Evolutionary conservation across 2,113 vertebrate species (phyloP).

Genomic region (Empidonax traillii): DNA sequence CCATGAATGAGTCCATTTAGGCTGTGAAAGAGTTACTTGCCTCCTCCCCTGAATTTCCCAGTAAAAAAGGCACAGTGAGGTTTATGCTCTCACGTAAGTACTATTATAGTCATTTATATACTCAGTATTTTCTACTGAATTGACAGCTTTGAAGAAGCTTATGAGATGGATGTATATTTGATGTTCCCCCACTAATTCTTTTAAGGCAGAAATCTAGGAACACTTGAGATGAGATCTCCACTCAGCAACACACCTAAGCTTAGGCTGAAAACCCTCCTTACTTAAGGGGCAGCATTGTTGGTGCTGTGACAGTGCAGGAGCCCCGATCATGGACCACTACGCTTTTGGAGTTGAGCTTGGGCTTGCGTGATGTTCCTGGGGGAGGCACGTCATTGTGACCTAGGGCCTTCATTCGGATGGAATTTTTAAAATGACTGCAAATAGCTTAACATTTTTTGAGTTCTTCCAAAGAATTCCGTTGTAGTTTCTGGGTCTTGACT

Average conservation of each 20-base stretch:
- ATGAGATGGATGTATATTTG: not conserved
- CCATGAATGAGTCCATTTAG: not conserved
- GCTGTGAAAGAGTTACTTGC: conserved; percentile 2
- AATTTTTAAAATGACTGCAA: conserved; percentile 16
- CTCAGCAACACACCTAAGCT: not conserved
- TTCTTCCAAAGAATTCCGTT: conserved; percentile 59
- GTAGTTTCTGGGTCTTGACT: conserved; percentile 28
- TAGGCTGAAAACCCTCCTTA: not conserved
- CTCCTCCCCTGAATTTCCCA: not conserved
- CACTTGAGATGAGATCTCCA: not conserved
- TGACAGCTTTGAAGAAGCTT: not conserved
- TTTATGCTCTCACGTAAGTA: conserved; percentile 37
- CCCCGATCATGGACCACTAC: rapidly evolving
- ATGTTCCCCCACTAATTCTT: not conserved
- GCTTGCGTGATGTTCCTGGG: not conserved
- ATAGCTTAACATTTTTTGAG: not conserved
- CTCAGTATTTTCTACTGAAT: conserved; percentile 9
- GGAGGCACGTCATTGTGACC: not conserved
- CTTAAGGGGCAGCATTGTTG: not conserved
- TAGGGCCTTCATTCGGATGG: not conserved
- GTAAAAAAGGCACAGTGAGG: not conserved
- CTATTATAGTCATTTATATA: not conserved
- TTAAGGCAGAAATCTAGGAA: not conserved
- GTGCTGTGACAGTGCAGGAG: not conserved
- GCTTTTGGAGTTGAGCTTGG: not conserved